These are phyloP conservation scores for Pangasius macronema DNA, from an alignment of 2,797 vertebrate genomes.

Conservation along the genomic window DNA sequence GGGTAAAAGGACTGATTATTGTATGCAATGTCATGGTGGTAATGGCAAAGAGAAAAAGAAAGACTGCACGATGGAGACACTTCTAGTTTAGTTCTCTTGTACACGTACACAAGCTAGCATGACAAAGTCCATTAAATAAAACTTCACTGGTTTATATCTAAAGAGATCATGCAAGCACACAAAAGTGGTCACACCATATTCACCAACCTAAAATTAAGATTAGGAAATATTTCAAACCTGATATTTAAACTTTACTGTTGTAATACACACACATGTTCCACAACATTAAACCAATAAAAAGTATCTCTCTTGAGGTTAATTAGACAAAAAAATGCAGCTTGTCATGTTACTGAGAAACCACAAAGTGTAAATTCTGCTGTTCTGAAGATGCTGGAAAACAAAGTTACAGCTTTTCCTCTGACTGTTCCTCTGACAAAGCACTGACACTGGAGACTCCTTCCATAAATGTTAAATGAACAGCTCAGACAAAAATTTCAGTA, in stretches of 20 bases:
- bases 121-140: not conserved
- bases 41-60: not conserved
- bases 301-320: too few relatives aligned
- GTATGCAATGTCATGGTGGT: not conserved
- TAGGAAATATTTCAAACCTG: not conserved
- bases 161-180: not conserved
- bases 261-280: not conserved
- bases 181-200: not conserved
- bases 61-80: not conserved
- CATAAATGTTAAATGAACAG: not conserved
- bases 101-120: not conserved
- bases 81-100: not conserved
- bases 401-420: not conserved
- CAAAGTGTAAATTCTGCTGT: too few relatives aligned
- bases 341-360: too few relatives aligned
- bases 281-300: too few relatives aligned
- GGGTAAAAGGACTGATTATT: conserved; percentile 33
- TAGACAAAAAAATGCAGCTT: too few relatives aligned
- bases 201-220: not conserved
- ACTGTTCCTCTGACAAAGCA: not conserved
- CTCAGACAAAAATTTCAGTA: not conserved
- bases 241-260: not conserved
- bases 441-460: not conserved
- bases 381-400: too few relatives aligned
- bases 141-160: not conserved